phyloP scores from a whole-genome alignment of 1,140 invertebrate species.

The Conus ventricosus region DNA sequence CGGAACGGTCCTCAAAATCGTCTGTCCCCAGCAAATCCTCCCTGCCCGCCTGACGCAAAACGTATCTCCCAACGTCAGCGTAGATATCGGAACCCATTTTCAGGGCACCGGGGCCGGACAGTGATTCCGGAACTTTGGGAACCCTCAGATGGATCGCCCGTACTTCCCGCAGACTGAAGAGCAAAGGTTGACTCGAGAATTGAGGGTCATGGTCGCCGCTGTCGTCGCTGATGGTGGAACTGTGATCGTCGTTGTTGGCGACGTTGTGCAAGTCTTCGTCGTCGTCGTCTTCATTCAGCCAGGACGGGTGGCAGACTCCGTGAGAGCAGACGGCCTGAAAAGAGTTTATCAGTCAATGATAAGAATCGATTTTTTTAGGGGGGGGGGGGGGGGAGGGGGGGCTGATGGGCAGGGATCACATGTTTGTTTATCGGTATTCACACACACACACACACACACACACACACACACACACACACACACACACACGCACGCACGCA shows the following conservation, averaged over 20 bases:
- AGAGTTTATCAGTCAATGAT: not conserved
- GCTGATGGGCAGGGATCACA: too few relatives aligned
- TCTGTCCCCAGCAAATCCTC: not conserved
- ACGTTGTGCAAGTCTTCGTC: too few relatives aligned
- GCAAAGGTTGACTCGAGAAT: not conserved
- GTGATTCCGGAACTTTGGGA: not conserved
- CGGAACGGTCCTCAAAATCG: not conserved
- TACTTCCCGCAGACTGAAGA: not conserved
- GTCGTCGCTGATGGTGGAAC: not conserved
- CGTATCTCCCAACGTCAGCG: not conserved
- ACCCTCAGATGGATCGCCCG: not conserved
- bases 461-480: not conserved
- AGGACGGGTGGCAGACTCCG: not conserved
- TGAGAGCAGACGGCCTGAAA: constrained; percentile 11
- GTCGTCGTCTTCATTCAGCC: not conserved
- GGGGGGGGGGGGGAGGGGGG: too few relatives aligned
- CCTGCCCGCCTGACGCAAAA: not conserved
- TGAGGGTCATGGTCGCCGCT: not conserved
- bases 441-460: not conserved
- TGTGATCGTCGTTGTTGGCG: not conserved
- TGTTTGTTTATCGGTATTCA: too few relatives aligned
- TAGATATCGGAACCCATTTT: not conserved
- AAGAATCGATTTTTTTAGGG: not conserved
- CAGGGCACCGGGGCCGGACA: not conserved
- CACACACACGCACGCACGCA: too few relatives aligned